A percentile compares a stretch with the other conserved stretches of the same genome.
Evolutionary conservation across 2,797 vertebrate genomes (phyloP).

Genomic region (Neopelma chrysocephalum): DNA sequence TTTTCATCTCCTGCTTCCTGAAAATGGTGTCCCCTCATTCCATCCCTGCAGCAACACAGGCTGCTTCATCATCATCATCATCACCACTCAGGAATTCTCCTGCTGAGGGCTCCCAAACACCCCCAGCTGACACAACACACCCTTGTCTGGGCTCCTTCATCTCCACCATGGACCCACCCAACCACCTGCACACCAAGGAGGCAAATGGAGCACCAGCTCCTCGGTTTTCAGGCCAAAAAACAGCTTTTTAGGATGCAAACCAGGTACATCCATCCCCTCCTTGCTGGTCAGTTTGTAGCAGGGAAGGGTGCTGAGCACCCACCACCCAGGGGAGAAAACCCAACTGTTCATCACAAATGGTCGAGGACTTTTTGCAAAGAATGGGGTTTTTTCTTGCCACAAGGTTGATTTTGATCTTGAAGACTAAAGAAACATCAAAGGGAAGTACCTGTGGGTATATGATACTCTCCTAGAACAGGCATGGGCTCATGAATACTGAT

Average conservation of each 20-base stretch:
- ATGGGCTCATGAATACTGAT: background rate
- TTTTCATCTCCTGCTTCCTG: background rate
- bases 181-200: rapidly evolving
- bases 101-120: background rate
- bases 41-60: background rate
- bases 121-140: too few relatives aligned
- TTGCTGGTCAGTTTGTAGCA: rapidly evolving
- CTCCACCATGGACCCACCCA: rapidly evolving
- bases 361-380: background rate
- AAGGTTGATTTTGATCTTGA: constrained; percentile 41
- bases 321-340: background rate
- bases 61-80: too few relatives aligned
- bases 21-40: rapidly evolving
- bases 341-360: background rate
- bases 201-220: background rate
- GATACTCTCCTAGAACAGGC: background rate
- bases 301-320: background rate
- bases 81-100: rapidly evolving
- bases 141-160: rapidly evolving
- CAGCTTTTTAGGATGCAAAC: background rate
- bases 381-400: background rate
- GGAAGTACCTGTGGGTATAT: background rate
- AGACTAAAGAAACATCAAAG: constrained; percentile 32
- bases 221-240: background rate
- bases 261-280: background rate